Conservation (phyloP, 2,113 vertebrate species). For the Struthidea cinerea region DNA sequence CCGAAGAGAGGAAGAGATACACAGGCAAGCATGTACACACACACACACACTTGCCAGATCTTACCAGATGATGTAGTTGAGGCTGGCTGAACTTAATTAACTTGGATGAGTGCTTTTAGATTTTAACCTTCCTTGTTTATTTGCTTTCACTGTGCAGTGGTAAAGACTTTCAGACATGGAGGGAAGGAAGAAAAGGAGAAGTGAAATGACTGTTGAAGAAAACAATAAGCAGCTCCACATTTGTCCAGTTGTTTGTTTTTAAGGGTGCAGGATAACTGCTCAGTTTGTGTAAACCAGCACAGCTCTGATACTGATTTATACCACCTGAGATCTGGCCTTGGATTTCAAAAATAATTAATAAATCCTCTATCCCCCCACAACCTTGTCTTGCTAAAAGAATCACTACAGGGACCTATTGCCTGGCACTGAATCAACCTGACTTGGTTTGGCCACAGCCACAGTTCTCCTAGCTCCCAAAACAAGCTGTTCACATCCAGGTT, state of each 20-base stretch:
- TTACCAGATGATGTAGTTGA: slow-evolving; percentile 56
- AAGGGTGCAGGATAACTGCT: not conserved
- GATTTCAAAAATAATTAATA: not conserved
- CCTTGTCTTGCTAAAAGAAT: not conserved
- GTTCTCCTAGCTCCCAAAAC: not conserved
- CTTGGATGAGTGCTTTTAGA: slow-evolving; percentile 60
- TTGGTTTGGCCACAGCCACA: not conserved
- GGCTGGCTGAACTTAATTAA: slow-evolving; percentile 67
- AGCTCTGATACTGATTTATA: not conserved
- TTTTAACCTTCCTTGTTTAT: slow-evolving; percentile 65
- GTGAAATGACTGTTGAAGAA: not conserved
- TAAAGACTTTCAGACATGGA: slow-evolving; percentile 62
- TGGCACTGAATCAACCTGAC: not conserved
- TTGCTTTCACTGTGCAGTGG: slow-evolving; percentile 28
- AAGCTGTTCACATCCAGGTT: not conserved
- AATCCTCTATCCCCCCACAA: not conserved
- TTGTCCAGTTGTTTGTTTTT: not conserved
- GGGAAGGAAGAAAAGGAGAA: not conserved
- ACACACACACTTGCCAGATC: not conserved
- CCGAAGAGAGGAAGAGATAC: not conserved
- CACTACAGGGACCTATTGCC: not conserved
- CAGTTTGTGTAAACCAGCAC: not conserved
- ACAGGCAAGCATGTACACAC: not conserved
- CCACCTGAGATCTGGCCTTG: not conserved
- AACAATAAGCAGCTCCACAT: not conserved